Conservation (phyloP, 2,888 invertebrate genomes). For the Pachliopta kotzebuea region DNA sequence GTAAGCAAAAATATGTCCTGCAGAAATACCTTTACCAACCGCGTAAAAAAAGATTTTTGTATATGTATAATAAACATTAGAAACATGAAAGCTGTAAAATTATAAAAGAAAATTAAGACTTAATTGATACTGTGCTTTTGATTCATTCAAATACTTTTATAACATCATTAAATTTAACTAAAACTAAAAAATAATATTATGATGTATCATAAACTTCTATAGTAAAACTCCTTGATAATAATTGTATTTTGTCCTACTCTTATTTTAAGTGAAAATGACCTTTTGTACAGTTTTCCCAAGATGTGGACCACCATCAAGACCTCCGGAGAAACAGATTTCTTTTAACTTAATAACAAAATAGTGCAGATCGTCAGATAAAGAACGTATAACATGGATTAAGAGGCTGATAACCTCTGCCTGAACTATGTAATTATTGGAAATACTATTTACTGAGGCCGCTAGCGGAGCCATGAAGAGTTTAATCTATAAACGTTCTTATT, state of each 20-base stretch:
- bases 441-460: conserved; percentile 67
- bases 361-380: conserved; percentile 52
- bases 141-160: no score
- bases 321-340: not conserved
- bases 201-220: not conserved
- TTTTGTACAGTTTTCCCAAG: conserved; percentile 2
- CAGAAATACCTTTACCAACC: no score
- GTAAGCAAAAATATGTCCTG: no score
- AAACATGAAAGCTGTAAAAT: no score
- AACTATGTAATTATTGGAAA: conserved; percentile 75
- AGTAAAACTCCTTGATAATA: not conserved
- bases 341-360: conserved; percentile 36
- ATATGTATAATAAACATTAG: no score
- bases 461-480: conserved; percentile 28
- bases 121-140: no score
- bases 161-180: no score
- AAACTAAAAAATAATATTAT: no score
- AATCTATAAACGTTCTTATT: conserved; percentile 44
- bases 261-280: not conserved
- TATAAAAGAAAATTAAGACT: no score
- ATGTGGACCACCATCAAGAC: conserved; percentile 11
- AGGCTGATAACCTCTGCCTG: conserved; percentile 75
- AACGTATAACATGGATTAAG: conserved; percentile 63
- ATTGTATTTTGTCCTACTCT: not conserved
- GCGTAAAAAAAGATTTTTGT: no score